These are phyloP conservation scores for Lordiphosa andalusiaca DNA, from an alignment of 2,888 invertebrate genomes.

Conservation along the genomic window DNA sequence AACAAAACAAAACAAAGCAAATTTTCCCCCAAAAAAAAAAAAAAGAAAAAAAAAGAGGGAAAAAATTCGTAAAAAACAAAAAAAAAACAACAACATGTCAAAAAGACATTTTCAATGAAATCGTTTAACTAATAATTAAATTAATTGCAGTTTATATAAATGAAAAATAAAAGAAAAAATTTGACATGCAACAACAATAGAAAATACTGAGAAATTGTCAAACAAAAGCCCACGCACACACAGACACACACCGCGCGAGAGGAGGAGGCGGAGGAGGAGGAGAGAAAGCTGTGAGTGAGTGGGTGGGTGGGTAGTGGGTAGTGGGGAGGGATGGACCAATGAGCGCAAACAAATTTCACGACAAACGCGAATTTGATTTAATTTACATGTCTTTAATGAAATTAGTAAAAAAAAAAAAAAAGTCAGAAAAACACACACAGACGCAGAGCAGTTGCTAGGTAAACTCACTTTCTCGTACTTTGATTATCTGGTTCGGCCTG, in stretches of 20 bases:
- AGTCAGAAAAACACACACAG: slow-evolving; percentile 15
- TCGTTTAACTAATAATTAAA: slow-evolving; percentile 18
- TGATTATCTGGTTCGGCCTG: slow-evolving; percentile 1
- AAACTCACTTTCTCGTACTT: slow-evolving; percentile 8
- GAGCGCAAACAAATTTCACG: slow-evolving; percentile 39
- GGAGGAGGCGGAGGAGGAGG: background rate
- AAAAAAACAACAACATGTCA: background rate
- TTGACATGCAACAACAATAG: slow-evolving; percentile 4
- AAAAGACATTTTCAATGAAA: slow-evolving; percentile 5
- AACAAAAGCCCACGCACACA: slow-evolving; percentile 28
- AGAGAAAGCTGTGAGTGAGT: slow-evolving; percentile 12
- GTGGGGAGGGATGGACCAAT: slow-evolving; percentile 4
- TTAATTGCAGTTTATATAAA: slow-evolving; percentile 24
- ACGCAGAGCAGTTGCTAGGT: slow-evolving; percentile 3
- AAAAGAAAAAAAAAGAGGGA: background rate
- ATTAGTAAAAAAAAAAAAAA: slow-evolving; percentile 51
- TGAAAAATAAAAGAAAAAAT: slow-evolving; percentile 5
- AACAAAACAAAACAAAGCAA: slow-evolving; percentile 14
- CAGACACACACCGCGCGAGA: slow-evolving; percentile 6
- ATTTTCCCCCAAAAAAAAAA: background rate
- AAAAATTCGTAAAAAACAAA: background rate
- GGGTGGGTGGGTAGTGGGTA: too few relatives aligned
- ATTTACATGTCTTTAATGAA: slow-evolving; percentile 73
- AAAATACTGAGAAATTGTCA: slow-evolving; percentile 37
- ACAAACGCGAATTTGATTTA: slow-evolving; percentile 66